Evolutionary conservation across 2,113 vertebrate species (phyloP).

Genomic region (Himantopus leucocephalus): DNA sequence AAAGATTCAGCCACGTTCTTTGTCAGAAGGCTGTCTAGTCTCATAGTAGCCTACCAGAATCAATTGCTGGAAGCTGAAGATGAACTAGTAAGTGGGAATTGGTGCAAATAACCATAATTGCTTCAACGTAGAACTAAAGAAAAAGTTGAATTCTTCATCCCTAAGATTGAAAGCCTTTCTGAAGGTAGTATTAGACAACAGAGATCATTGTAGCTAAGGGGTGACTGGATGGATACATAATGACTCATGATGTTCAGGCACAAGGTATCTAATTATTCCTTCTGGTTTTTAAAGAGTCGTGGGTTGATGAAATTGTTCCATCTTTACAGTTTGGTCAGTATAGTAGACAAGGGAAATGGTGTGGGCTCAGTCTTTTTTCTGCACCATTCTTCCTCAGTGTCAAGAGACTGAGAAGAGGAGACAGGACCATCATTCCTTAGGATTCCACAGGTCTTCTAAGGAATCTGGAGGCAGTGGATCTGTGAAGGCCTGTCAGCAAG

Average conservation of each 20-base stretch:
- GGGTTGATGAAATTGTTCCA: slow-evolving; percentile 8
- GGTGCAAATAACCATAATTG: not conserved
- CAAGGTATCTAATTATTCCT: not conserved
- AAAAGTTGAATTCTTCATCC: not conserved
- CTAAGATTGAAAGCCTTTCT: not conserved
- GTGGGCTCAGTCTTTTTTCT: slow-evolving; percentile 54
- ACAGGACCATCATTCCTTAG: slow-evolving; percentile 41
- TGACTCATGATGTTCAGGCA: not conserved
- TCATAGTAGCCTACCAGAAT: not conserved
- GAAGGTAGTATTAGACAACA: not conserved
- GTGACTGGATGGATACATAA: not conserved
- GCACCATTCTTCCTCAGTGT: slow-evolving; percentile 58
- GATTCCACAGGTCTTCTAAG: slow-evolving; percentile 28
- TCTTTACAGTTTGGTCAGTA: slow-evolving; percentile 20
- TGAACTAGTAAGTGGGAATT: not conserved
- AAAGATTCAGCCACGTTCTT: not conserved
- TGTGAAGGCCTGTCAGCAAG: slow-evolving; percentile 26
- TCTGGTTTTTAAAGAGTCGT: not conserved
- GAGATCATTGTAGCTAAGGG: not conserved
- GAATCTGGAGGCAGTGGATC: slow-evolving; percentile 34
- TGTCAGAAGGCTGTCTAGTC: not conserved
- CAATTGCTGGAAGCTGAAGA: not conserved
- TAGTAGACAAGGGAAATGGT: slow-evolving; percentile 16
- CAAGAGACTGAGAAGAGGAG: slow-evolving; percentile 62
- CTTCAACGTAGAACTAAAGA: not conserved